Percentiles rank a stretch among this genome's conserved stretches.
Evolutionary conservation across 2,888 invertebrate species (phyloP).

Genomic region (Macrosiphum euphorbiae): DNA sequence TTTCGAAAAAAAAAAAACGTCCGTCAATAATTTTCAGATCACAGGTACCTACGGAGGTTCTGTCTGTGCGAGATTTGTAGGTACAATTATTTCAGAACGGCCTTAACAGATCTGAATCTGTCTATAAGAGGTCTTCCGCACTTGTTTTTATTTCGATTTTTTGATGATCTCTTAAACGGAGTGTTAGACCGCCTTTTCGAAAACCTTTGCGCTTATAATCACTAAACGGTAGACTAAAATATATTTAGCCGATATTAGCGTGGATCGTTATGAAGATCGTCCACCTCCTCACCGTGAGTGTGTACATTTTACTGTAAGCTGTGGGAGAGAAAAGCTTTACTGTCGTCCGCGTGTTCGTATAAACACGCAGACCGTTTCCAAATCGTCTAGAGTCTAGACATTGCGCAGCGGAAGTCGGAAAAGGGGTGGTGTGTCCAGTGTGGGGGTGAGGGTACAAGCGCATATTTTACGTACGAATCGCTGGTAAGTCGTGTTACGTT

Average conservation of each 20-base stretch:
- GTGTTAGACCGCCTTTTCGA: not conserved
- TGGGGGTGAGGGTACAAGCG: not conserved
- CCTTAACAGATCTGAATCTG: no score
- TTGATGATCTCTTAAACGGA: no score
- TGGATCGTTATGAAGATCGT: not conserved
- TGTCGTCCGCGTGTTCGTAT: not conserved
- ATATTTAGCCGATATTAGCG: not conserved
- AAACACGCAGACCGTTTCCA: not conserved
- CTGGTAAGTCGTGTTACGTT: not conserved
- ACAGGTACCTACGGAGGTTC: no score
- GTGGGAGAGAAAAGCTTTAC: not conserved
- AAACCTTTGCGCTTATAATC: not conserved
- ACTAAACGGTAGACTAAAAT: not conserved
- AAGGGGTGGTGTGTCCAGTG: not conserved
- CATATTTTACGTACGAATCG: not conserved
- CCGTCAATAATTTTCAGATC: no score
- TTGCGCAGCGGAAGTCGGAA: not conserved
- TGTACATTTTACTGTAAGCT: not conserved
- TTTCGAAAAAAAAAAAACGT: no score
- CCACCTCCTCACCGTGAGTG: not conserved
- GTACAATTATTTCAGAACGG: no score
- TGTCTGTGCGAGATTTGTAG: no score
- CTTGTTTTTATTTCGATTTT: no score
- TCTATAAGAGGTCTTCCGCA: no score
- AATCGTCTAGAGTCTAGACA: conserved; percentile 6